These are phyloP conservation scores for Anhinga anhinga DNA, from an alignment of 2,113 vertebrate genomes.

Conservation along the genomic window DNA sequence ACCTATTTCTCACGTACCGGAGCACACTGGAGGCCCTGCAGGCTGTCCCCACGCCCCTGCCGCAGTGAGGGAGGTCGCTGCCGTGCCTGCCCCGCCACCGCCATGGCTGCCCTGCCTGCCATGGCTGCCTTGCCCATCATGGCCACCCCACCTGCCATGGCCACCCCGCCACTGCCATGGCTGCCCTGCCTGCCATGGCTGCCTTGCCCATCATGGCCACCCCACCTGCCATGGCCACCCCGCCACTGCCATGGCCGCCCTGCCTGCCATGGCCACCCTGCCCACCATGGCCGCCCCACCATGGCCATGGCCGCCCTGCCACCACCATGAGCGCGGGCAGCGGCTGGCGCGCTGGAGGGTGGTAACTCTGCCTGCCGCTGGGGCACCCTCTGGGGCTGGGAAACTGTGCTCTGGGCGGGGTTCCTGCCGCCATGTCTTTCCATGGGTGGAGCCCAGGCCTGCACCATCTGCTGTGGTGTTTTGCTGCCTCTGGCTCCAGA, in stretches of 20 bases:
- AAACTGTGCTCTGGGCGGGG: accelerated
- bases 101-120: not conserved
- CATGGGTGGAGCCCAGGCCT: accelerated
- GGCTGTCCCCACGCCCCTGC: not conserved
- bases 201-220: not conserved
- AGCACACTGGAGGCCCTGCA: not conserved
- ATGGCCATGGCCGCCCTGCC: no score
- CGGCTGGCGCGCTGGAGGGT: not conserved
- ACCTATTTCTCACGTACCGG: accelerated
- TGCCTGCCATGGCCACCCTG: no score
- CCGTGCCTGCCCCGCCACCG: no score
- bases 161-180: no score
- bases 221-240: no score
- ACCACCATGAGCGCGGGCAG: no score
- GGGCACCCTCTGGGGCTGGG: no score
- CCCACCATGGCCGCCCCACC: not conserved
- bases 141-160: not conserved
- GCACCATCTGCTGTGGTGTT: accelerated
- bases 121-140: not conserved
- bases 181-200: not conserved
- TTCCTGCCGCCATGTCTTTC: not conserved
- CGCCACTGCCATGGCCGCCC: no score
- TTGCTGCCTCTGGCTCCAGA: not conserved
- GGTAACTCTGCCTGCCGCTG: not conserved
- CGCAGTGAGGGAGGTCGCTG: not conserved